Evolutionary conservation across 53 echinoderm and acorn worm species (phyloP).

Genomic region (Paracentrotus lividus): DNA sequence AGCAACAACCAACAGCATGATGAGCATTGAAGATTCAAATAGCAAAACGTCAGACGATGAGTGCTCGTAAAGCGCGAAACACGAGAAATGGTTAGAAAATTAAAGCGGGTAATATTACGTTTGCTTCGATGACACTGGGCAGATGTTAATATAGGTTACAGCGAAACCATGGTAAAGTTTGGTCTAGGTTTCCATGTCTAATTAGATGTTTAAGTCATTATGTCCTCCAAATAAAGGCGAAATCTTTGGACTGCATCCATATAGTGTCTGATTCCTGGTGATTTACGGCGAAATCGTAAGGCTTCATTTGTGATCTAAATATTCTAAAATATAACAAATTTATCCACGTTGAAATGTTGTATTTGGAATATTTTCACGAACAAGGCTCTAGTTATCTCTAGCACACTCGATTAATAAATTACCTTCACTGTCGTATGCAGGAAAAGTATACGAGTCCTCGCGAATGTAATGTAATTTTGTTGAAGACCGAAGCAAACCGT

Average conservation of each 20-base stretch:
- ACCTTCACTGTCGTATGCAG: too few relatives aligned
- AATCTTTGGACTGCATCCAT: neutral
- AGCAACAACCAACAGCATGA: too few relatives aligned
- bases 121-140: neutral
- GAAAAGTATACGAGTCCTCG: too few relatives aligned
- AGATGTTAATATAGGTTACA: neutral
- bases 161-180: too few relatives aligned
- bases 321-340: neutral
- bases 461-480: too few relatives aligned
- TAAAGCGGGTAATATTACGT: neutral
- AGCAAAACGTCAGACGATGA: neutral
- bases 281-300: neutral
- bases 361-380: too few relatives aligned
- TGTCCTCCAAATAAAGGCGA: neutral
- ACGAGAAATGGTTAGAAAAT: conserved; percentile 24
- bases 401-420: too few relatives aligned
- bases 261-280: too few relatives aligned
- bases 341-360: too few relatives aligned
- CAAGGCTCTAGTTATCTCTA: too few relatives aligned
- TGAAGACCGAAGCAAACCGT: neutral
- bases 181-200: neutral
- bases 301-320: neutral
- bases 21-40: neutral
- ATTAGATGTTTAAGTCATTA: too few relatives aligned
- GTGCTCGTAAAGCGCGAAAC: neutral